phyloP scores from a whole-genome alignment of 2,113 vertebrate species.

The Aythya baeri region DNA sequence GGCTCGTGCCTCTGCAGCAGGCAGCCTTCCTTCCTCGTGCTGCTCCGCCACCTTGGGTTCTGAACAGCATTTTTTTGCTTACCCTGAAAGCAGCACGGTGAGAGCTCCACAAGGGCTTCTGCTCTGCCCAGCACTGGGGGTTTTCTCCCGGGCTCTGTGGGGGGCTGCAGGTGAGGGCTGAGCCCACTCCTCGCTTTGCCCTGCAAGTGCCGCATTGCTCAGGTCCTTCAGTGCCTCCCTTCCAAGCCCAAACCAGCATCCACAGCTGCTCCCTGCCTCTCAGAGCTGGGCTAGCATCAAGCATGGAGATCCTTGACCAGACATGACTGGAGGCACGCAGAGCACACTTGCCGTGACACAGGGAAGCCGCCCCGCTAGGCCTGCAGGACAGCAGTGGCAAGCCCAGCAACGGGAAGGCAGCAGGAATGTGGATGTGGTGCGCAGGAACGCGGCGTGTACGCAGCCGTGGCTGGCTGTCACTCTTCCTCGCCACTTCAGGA shows the following conservation, averaged over 20 bases:
- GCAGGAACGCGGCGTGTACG: not conserved
- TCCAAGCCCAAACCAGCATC: not conserved
- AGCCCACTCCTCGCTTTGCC: not conserved
- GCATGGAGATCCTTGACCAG: not conserved
- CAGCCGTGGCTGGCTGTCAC: not conserved
- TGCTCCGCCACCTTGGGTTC: not conserved
- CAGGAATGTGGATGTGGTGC: constrained; percentile 24
- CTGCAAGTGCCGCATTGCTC: not conserved
- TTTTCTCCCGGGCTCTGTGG: not conserved
- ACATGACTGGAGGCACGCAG: not conserved
- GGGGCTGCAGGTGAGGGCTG: not conserved
- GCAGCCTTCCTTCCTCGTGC: not conserved
- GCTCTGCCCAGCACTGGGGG: not conserved
- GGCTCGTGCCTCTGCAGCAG: not conserved
- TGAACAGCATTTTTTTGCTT: not conserved
- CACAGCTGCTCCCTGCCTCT: not conserved
- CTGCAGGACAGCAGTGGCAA: not conserved
- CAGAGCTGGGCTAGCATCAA: not conserved
- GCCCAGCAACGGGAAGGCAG: not conserved
- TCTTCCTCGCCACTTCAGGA: constrained; percentile 37
- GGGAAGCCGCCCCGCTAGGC: not conserved
- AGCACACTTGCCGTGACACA: not conserved
- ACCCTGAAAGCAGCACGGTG: not conserved
- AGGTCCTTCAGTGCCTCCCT: not conserved
- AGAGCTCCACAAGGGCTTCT: not conserved